Base-by-base conservation (phyloP, 2,797 vertebrate species). In the Pseudochaenichthys georgianus region DNA sequence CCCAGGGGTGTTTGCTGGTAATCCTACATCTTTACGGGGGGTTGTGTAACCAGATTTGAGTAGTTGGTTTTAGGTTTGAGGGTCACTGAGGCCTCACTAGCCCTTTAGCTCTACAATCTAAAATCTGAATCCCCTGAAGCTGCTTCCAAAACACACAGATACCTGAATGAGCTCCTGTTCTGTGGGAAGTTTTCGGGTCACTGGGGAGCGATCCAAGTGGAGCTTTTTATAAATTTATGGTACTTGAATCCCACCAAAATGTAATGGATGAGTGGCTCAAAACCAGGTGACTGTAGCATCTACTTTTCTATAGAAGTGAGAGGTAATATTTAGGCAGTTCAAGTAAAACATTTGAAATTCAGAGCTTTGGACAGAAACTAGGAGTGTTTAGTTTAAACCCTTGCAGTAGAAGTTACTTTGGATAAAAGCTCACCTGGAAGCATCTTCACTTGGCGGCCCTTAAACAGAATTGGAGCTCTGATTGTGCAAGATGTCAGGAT, bases 41-140 rank as follows among this genome's bases (percentile, higher is more conserved):
- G 53, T 88, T 87, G 65, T 52, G 70, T 88, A 87, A 90, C 55
- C 72, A 87, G 84, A 90, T 92, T 88, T 89, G 34, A 23, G 43
- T 17, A 62, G 83, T 83, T 83, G 70, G 83, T 82, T 84, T 90
- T 64, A 75, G 83, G 73, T 45, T 75, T 41, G 55, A 68, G 80
- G 83, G 83, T 81, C 79, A 77, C 53, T 54, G 64, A 65, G 77
- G 74, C 59, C 75, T 10, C 52, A 81, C 85, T 69, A 76, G 71
- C 77, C 70, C 74, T 76, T 81, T 65, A 70, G 77, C 63, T 84
- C 65, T 61, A 19, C 10, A 60, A 68, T 76, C 73, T 70, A 67
- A 78, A 78, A 73, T 78, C 64, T 76, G 76, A 73, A 78, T 60
- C 11, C 55, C 82, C 83, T 70, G 62, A 81, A 85, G 80, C 78